Conservation (phyloP, 2,113 vertebrate species). For the Apteryx mantelli region DNA sequence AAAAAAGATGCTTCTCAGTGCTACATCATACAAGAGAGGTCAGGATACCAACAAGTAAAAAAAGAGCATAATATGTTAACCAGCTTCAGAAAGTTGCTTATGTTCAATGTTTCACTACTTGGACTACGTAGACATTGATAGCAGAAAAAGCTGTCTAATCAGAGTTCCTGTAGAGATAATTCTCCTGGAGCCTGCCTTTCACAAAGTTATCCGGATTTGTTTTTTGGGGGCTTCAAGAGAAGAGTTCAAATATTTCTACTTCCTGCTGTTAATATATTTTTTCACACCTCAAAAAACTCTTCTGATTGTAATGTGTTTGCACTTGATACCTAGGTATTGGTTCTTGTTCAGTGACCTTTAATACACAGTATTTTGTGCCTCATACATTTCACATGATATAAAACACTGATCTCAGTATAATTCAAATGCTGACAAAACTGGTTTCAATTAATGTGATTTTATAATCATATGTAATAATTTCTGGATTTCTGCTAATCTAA, state of each 20-base stretch:
- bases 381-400: not conserved
- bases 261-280: not conserved
- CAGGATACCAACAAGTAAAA: not conserved
- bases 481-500: slow-evolving; percentile 36
- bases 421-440: slow-evolving; percentile 29
- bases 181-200: not conserved
- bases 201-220: not conserved
- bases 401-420: not conserved
- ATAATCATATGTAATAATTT: slow-evolving; percentile 48
- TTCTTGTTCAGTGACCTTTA: not conserved
- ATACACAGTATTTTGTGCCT: not conserved
- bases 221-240: not conserved
- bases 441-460: slow-evolving; percentile 26
- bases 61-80: not conserved
- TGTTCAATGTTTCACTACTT: not conserved
- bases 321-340: not conserved
- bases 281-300: not conserved
- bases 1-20: not conserved
- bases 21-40: not conserved
- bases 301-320: not conserved
- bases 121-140: not conserved
- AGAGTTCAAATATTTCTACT: not conserved
- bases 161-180: not conserved
- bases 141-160: not conserved
- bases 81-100: not conserved